Conservation (phyloP, 2,888 invertebrate species). For the Nycteola revayana region DNA sequence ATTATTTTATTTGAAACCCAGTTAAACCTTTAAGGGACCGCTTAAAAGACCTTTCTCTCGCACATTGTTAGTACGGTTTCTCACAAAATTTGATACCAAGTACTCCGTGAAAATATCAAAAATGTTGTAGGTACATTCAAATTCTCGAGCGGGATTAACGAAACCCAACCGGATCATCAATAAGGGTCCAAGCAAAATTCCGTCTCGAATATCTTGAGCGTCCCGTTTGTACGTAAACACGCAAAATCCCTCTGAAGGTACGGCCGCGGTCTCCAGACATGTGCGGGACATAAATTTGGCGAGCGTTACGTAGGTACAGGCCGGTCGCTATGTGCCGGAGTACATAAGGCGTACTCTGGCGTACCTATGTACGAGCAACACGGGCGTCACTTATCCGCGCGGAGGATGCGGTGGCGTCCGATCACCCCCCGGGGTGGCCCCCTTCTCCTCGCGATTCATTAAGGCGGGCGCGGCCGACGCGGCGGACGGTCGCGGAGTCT, state of each 20-base stretch:
- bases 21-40: slow-evolving; percentile 31
- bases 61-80: slow-evolving; percentile 11
- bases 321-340: slow-evolving; percentile 71
- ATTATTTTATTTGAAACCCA: slow-evolving; percentile 48
- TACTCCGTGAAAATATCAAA: slow-evolving; percentile 13
- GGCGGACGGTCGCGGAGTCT: slow-evolving; percentile 81
- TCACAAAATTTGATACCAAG: slow-evolving; percentile 1
- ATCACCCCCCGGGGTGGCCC: slow-evolving; percentile 61
- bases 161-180: slow-evolving; percentile 62
- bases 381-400: slow-evolving; percentile 82
- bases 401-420: slow-evolving; percentile 81
- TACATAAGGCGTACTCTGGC: slow-evolving; percentile 77
- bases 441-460: slow-evolving; percentile 76
- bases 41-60: slow-evolving; percentile 10
- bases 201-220: slow-evolving; percentile 72
- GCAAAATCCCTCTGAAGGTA: slow-evolving; percentile 81
- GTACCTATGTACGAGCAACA: slow-evolving; percentile 75
- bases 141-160: slow-evolving; percentile 44
- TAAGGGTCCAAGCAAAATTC: slow-evolving; percentile 72
- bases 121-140: slow-evolving; percentile 18
- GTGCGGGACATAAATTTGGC: slow-evolving; percentile 82
- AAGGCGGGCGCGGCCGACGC: slow-evolving; percentile 81
- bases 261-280: slow-evolving; percentile 80
- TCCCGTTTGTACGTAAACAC: slow-evolving; percentile 76
- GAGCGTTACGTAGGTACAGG: slow-evolving; percentile 77